These are phyloP conservation scores for Benthochromis sp. DNA, from an alignment of 2,113 vertebrate genomes.

Conservation along the genomic window DNA sequence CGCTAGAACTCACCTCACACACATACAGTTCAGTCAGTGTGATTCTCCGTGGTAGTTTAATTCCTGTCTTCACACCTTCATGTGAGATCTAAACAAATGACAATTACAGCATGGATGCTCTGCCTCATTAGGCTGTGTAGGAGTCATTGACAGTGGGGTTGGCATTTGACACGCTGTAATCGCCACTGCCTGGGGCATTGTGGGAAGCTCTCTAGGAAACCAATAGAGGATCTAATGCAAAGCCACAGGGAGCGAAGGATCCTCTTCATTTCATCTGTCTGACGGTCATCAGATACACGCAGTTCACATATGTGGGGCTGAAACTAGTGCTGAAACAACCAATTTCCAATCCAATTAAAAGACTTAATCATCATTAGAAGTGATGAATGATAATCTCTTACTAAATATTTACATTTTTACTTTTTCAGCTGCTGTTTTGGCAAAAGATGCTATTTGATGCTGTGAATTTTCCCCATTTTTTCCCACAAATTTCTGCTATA, in stretches of 20 bases:
- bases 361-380: not conserved
- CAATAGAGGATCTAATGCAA: constrained; percentile 9
- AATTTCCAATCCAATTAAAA: not conserved
- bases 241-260: constrained; percentile 17
- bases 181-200: not conserved
- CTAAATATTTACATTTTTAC: not conserved
- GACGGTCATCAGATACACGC: not conserved
- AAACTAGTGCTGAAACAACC: not conserved
- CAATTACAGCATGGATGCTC: constrained; percentile 19
- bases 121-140: constrained; percentile 38
- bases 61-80: constrained; percentile 14
- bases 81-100: constrained; percentile 15
- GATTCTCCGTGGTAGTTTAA: not conserved
- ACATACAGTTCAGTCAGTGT: not conserved
- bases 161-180: constrained; percentile 28
- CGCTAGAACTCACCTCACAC: not conserved
- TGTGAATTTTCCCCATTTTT: not conserved
- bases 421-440: not conserved
- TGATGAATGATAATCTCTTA: not conserved
- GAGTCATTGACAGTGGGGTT: constrained; percentile 17
- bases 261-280: constrained; percentile 7
- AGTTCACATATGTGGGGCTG: not conserved
- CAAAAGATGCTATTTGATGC: not conserved
- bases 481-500: not conserved
- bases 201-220: constrained; percentile 23